Conservation (phyloP, 2,797 vertebrate species). For the Aulostomus chinensis region DNA sequence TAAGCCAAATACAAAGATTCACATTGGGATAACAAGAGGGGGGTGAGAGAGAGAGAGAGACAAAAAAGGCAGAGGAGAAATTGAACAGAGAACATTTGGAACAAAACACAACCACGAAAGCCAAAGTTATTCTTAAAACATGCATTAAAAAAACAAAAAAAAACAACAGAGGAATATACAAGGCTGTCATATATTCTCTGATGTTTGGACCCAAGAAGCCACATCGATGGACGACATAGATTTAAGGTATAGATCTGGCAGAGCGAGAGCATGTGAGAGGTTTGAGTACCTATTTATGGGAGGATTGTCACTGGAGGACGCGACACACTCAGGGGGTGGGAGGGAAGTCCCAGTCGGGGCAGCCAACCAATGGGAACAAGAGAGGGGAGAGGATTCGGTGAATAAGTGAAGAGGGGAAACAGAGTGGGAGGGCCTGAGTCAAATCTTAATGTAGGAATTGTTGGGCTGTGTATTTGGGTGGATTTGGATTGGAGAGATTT, state of each 20-base stretch:
- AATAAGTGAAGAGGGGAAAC: conserved; percentile 43
- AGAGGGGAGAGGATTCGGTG: conserved; percentile 77
- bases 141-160: conserved; percentile 44
- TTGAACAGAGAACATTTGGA: neutral
- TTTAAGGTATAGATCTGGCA: too few species aligned
- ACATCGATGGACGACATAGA: conserved; percentile 41
- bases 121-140: conserved; percentile 47
- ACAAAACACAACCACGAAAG: conserved; percentile 30
- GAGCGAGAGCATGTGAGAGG: conserved; percentile 26
- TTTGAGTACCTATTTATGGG: conserved; percentile 84
- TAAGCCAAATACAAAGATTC: conserved; percentile 39
- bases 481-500: too few species aligned
- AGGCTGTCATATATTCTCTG: conserved; percentile 40
- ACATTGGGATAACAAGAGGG: conserved; percentile 17
- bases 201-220: conserved; percentile 31
- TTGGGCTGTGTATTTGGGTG: too few species aligned
- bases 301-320: conserved; percentile 75
- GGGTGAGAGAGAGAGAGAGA: neutral
- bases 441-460: too few species aligned
- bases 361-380: conserved; percentile 76
- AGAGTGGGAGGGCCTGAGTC: too few species aligned
- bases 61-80: neutral
- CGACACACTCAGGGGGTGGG: conserved; percentile 66
- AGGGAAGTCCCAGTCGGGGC: conserved; percentile 58
- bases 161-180: conserved; percentile 46